These are phyloP conservation scores for Antennarius maculatus DNA, from an alignment of 2,797 vertebrate genomes.

Conservation along the genomic window DNA sequence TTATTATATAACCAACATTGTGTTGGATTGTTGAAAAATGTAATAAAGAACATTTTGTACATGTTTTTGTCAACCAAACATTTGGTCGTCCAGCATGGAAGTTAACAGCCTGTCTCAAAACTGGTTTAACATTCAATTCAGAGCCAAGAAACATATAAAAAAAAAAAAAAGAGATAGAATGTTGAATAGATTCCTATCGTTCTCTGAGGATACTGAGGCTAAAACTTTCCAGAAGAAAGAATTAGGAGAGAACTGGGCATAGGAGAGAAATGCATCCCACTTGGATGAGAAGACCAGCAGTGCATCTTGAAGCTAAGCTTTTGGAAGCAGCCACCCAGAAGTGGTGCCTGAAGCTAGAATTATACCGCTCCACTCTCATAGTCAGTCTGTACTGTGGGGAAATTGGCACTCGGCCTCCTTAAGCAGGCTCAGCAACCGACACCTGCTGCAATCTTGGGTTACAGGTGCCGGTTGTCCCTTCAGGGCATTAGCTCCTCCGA, in stretches of 20 bases:
- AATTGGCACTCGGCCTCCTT: slow-evolving; percentile 65
- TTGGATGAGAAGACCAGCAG: slow-evolving; percentile 55
- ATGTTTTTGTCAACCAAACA: background rate
- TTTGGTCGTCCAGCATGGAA: background rate
- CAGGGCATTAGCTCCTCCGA: slow-evolving; percentile 54
- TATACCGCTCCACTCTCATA: slow-evolving; percentile 59
- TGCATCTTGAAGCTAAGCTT: slow-evolving; percentile 63
- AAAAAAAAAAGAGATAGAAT: background rate
- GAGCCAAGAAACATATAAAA: no score
- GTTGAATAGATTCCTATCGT: slow-evolving; percentile 13
- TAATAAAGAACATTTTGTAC: slow-evolving; percentile 2
- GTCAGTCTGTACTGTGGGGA: slow-evolving; percentile 66
- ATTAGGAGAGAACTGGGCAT: slow-evolving; percentile 42
- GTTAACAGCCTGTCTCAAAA: background rate
- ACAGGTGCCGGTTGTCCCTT: slow-evolving; percentile 67
- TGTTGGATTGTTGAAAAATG: background rate
- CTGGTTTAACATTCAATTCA: no score
- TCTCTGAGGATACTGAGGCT: slow-evolving; percentile 20
- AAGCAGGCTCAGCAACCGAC: slow-evolving; percentile 57
- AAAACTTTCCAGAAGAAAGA: slow-evolving; percentile 21
- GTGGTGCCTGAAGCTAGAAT: slow-evolving; percentile 70
- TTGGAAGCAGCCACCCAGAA: slow-evolving; percentile 67
- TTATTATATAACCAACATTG: background rate
- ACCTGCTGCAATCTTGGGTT: slow-evolving; percentile 65
- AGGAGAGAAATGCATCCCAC: slow-evolving; percentile 48